phyloP scores from a whole-genome alignment of 2,113 vertebrate genomes.

The Rutilus rutilus region DNA sequence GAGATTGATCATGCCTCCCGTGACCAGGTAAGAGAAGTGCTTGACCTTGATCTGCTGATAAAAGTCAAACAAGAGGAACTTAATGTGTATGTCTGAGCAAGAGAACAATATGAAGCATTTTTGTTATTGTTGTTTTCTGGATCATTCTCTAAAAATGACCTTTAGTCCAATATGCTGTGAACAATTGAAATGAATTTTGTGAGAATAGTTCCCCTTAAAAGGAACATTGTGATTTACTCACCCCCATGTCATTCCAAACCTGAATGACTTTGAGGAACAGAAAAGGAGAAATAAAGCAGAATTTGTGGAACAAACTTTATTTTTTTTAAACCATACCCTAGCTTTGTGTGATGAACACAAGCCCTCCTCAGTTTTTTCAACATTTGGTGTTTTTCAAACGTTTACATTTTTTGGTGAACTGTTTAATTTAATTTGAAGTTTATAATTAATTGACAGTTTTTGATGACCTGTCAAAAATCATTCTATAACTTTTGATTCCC shows the following conservation, averaged over 20 bases:
- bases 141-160: neutral
- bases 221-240: neutral
- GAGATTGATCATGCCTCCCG: conserved; percentile 96
- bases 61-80: neutral
- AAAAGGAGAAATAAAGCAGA: neutral
- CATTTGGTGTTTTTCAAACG: neutral
- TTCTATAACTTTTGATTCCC: conserved; percentile 28
- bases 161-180: neutral
- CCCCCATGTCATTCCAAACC: too few species aligned
- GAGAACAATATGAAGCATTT: neutral
- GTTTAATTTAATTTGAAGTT: neutral
- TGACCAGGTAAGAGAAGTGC: conserved; percentile 84
- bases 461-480: neutral
- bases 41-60: neutral
- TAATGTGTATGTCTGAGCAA: neutral
- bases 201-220: neutral
- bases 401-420: neutral
- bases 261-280: neutral
- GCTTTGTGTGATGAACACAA: neutral
- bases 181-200: neutral
- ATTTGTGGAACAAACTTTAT: neutral
- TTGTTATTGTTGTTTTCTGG: neutral
- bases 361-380: neutral
- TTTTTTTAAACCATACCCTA: neutral
- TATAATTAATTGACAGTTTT: neutral